Evolutionary conservation across 1,140 invertebrate genomes (phyloP), one percentile per base, ranked within the genome.

Genomic region (Diplogasteroides magnus): DNA sequence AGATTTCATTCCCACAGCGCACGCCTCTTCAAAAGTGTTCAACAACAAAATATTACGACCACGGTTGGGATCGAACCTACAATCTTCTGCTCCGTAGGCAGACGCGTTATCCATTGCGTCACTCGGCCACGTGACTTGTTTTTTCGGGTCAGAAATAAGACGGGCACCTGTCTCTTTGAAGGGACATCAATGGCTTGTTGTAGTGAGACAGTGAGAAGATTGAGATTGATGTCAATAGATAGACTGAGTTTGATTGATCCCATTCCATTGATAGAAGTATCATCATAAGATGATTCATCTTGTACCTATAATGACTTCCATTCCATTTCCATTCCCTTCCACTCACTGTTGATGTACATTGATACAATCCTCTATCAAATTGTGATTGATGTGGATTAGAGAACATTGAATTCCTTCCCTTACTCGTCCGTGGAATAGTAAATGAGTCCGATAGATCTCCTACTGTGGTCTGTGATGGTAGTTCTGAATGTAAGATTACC

Each of bases 361-460:
- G 63, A 65, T 80, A 80, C 27, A 80, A 71, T 29, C 79, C 78
- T 28, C 78, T 66, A 70, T 80, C 78, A 26, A 80, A 77, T 61
- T 80, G 76, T 32, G 59, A 75, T 31, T 80, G 74, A 57, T 78
- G 69, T 0, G 74, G 64, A 55, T 74, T 76, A 1, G 65, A 66
- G 61, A 80, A 80, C 78, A 80, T 80, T 15, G 75, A 75, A 1
- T 66, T 67, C 0, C 69, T 67, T 0, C 69, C 65, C 64, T 76
- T 76, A 2, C 59, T 32, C 2, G 68, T 29, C 61, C 71, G 77
- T 27, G 78, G 78, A n/a, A 80, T 77, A 31, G 64, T 73, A 65
- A 80, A 80, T n/a, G 75, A 37, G 31, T 66, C 67, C n/a, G 60
- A 55, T 0, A 80, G 27, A 56, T 80, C 79, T 0, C 79, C 77